A percentile compares a stretch with the other conserved stretches of the same genome.
Evolutionary conservation across 2,113 vertebrate species (phyloP).

Genomic region (Sphyrna mokarran): DNA sequence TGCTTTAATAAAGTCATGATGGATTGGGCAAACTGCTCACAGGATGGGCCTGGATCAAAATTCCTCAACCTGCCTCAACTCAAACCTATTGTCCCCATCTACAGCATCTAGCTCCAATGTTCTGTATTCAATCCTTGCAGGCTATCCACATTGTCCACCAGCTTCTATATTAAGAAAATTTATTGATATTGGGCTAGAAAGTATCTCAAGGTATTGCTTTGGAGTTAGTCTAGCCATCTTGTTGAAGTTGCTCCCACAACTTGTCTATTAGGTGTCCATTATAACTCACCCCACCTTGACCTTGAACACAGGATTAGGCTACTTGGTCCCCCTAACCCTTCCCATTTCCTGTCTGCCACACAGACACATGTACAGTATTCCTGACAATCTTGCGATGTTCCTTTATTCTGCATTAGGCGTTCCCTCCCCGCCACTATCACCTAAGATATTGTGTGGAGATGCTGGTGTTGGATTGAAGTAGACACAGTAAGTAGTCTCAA

Average conservation of each 20-base stretch:
- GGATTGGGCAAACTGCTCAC: background rate
- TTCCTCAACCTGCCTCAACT: background rate
- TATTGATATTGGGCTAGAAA: no score
- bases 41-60: background rate
- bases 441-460: no score
- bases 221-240: background rate
- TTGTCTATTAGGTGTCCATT: background rate
- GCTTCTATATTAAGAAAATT: background rate
- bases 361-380: background rate
- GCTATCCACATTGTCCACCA: background rate
- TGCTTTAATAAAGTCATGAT: background rate
- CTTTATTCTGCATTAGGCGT: no score
- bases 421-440: no score
- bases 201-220: background rate
- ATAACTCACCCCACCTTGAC: background rate
- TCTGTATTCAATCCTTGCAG: background rate
- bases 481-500: no score
- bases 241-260: background rate
- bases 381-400: background rate
- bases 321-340: background rate
- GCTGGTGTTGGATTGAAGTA: no score
- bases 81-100: background rate
- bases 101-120: background rate
- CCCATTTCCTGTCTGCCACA: background rate
- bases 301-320: no score